Evolutionary conservation across 2,113 vertebrate genomes (phyloP), one percentile per base, ranked within the genome.

Genomic region (Cyanocitta stelleri): DNA sequence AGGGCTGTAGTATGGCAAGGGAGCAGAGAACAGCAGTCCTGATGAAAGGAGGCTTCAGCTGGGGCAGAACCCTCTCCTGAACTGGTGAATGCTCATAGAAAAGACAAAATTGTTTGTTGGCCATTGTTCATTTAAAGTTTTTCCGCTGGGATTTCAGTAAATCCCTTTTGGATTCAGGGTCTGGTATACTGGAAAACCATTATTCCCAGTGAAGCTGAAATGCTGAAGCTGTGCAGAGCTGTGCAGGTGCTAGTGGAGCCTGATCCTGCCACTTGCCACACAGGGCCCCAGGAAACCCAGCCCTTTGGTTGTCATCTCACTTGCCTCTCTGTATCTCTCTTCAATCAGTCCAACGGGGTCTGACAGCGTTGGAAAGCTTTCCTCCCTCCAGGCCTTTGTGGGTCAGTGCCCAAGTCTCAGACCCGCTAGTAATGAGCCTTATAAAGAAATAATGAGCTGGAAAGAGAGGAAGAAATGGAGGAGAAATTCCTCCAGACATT

Each of bases 401-500:
- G 95, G 93, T 95, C 96, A 97, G 73, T 87, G 90, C 66, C 56
- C 0, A 0, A 95, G 90, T 32, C 66, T 63, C 52, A 91, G 52
- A 93, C 66, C 93, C 82, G 66, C 89, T 93, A 23, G 39, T 78
- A 95, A 96, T 85, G 81, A 96, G 49, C 81, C 92, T 94, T 78
- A 85, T 59, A 85, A 97, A 79, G 96, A 78, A 93, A 96, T 78
- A 94, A 89, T 91, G 95, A 94, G 35, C 85, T 87, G 87, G 85
- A 85, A 96, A 93, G 73, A 83, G 54, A 61, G 43, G 48, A 71
- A 82, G 62, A 87, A 74, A 72, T 24, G 52, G 69, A 92, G 55
- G 23, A 81, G 41, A 91, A 77, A 92, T 82, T 95, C 77, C 56
- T 76, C 43, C 66, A 89, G 80, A 93, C 30, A 32, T 85, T 63